Conservation (phyloP, 2,113 vertebrate species). For the Oncorhynchus clarkii region DNA sequence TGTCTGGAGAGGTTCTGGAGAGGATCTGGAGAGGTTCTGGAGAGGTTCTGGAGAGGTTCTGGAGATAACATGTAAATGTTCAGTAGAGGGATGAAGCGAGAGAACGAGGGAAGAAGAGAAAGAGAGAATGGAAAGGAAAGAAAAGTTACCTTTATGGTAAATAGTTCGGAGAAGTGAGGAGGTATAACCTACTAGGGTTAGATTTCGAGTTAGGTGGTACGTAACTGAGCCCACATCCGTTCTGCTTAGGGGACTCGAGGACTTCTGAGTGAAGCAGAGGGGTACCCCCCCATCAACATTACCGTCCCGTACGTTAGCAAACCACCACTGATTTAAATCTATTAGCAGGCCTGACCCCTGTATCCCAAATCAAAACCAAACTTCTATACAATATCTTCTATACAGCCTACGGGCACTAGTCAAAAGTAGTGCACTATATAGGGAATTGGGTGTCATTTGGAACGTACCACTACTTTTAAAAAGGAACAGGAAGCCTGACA, state of each 20-base stretch:
- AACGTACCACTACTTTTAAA: background rate
- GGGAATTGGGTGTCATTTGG: too few species aligned
- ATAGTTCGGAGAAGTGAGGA: background rate
- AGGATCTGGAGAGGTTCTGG: too few species aligned
- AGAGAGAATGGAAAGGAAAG: too few species aligned
- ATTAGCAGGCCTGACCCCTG: too few species aligned
- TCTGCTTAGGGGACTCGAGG: background rate
- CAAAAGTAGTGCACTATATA: too few species aligned
- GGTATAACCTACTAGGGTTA: background rate
- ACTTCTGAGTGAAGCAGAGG: background rate
- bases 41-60: too few species aligned
- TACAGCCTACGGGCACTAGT: too few species aligned
- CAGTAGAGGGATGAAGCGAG: constrained; percentile 2
- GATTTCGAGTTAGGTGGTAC: too few species aligned
- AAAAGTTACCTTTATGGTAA: background rate
- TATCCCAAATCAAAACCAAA: too few species aligned
- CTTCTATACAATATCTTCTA: too few species aligned
- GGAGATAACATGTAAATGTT: background rate
- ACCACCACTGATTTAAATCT: too few species aligned
- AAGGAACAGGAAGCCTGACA: constrained; percentile 17
- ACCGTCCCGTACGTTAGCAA: background rate
- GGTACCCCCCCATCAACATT: background rate
- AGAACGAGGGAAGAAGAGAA: background rate
- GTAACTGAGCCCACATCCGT: background rate
- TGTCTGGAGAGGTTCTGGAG: too few species aligned